Conservation (phyloP, 2,113 vertebrate genomes). For the Nycticryphes semicollaris region DNA sequence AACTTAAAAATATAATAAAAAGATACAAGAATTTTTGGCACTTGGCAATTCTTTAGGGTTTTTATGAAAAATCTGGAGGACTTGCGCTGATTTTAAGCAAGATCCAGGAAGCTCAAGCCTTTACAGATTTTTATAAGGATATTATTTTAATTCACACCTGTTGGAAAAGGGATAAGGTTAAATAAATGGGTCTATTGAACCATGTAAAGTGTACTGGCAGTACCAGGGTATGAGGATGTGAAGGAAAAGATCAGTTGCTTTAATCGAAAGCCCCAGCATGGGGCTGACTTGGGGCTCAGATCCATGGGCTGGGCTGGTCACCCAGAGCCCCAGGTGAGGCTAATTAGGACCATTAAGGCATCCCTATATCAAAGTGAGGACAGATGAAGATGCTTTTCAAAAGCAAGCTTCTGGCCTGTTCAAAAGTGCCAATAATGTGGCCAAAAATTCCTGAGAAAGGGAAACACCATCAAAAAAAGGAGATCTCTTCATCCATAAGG, state of each 20-base stretch:
- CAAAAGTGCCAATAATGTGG: fast-evolving
- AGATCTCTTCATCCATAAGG: fast-evolving
- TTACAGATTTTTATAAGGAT: not conserved
- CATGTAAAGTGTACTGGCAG: not conserved
- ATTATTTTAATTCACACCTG: not conserved
- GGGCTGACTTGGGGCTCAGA: fast-evolving
- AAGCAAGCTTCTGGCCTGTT: not conserved
- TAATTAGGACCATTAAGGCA: not conserved
- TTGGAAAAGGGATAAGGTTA: not conserved
- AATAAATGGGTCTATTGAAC: not conserved
- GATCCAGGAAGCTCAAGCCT: not conserved
- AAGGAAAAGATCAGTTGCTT: not conserved
- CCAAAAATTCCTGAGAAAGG: not conserved
- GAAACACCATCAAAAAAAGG: fast-evolving
- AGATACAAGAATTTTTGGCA: not conserved
- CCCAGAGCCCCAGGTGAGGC: not conserved
- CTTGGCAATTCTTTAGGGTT: not conserved
- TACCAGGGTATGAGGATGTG: not conserved
- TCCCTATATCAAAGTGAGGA: not conserved
- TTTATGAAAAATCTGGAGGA: not conserved
- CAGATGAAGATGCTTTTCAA: fast-evolving
- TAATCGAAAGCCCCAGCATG: not conserved
- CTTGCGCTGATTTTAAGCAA: not conserved
- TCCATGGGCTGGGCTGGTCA: not conserved
- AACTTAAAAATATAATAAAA: not conserved